These are phyloP conservation scores for Catalaphyllia jardinei DNA, from an alignment of 64 coral and sea anemone genomes.

Conservation along the genomic window DNA sequence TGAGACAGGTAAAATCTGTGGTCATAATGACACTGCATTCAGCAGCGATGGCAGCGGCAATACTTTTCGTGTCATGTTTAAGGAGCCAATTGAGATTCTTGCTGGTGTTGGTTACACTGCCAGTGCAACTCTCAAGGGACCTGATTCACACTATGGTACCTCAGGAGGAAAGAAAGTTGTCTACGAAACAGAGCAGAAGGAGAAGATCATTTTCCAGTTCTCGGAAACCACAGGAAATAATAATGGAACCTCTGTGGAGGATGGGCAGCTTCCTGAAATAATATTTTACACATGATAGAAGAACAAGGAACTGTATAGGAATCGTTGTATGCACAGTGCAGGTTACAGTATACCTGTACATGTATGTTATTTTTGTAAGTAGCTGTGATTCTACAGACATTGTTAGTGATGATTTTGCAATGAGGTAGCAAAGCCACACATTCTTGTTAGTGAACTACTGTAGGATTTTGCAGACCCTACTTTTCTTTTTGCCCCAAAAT, in stretches of 20 bases:
- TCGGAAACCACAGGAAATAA: slow-evolving; percentile 96
- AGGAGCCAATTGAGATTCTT: slow-evolving; percentile 88
- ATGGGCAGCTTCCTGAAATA: slow-evolving; percentile 97
- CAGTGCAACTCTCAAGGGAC: slow-evolving; percentile 82
- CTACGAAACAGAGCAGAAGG: slow-evolving; percentile 77
- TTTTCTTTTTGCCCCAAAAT: no score
- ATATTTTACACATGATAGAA: slow-evolving; percentile 92
- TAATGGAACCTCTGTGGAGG: slow-evolving; percentile 96
- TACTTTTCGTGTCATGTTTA: slow-evolving; percentile 97
- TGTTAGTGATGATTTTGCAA: no score
- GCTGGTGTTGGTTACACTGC: slow-evolving; percentile 83
- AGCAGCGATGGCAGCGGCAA: slow-evolving; percentile 86
- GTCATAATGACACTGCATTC: slow-evolving; percentile 95
- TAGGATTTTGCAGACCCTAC: no score
- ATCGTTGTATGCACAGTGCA: not conserved
- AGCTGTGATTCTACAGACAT: no score
- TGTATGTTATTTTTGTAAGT: no score
- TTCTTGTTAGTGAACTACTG: no score
- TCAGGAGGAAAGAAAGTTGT: slow-evolving; percentile 87
- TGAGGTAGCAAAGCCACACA: no score
- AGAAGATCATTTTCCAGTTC: slow-evolving; percentile 96
- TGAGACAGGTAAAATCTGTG: slow-evolving; percentile 85
- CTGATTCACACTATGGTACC: slow-evolving; percentile 97
- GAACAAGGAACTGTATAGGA: not conserved
- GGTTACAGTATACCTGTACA: no score